Evolutionary conservation across 2,888 invertebrate species (phyloP).

Genomic region (Hybos culiciformis): DNA sequence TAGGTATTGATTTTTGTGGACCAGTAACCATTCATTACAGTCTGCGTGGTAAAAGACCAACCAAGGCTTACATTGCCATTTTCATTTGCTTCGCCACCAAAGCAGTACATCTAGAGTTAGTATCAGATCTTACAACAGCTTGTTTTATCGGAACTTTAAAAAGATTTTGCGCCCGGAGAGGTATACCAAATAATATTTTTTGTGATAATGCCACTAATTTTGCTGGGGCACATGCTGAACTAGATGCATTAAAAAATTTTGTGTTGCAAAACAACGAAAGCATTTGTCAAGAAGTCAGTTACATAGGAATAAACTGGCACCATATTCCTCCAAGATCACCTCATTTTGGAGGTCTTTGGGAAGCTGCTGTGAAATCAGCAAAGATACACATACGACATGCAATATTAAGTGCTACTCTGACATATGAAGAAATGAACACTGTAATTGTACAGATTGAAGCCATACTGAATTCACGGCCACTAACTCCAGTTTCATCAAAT

Average conservation of each 20-base stretch:
- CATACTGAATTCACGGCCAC: slow-evolving; percentile 17
- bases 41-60: slow-evolving; percentile 8
- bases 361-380: slow-evolving; percentile 14
- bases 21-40: slow-evolving; percentile 10
- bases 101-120: slow-evolving; percentile 16
- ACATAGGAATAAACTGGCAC: slow-evolving; percentile 4
- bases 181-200: slow-evolving; percentile 4
- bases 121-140: not conserved
- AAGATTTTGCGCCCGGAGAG: slow-evolving; percentile 6
- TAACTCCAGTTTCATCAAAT: slow-evolving; percentile 13
- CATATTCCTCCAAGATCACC: slow-evolving; percentile 13
- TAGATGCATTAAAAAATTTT: not conserved
- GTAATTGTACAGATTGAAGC: slow-evolving; percentile 15
- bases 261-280: too few relatives aligned
- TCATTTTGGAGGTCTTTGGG: slow-evolving; percentile 14
- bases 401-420: slow-evolving; percentile 8
- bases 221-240: slow-evolving; percentile 8
- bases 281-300: not conserved
- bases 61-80: not conserved
- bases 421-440: slow-evolving; percentile 13
- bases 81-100: slow-evolving; percentile 1
- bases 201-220: slow-evolving; percentile 11
- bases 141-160: not conserved
- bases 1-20: slow-evolving; percentile 5
- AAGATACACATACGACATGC: slow-evolving; percentile 13